These are phyloP conservation scores for Xylocopa sonorina DNA, from an alignment of 1,140 invertebrate genomes.

Conservation along the genomic window DNA sequence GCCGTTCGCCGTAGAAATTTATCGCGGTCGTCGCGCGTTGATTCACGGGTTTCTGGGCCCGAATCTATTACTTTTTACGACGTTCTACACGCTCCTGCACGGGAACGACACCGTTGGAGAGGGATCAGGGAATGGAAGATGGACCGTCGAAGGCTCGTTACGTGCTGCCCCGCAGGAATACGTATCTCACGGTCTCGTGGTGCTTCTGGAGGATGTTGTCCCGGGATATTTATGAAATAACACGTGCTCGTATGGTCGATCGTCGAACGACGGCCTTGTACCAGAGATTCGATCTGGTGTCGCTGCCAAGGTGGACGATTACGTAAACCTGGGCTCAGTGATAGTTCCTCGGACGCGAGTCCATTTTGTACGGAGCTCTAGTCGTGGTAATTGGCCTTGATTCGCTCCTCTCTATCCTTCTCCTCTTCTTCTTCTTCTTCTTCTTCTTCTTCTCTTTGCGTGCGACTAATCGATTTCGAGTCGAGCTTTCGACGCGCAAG, in stretches of 20 bases:
- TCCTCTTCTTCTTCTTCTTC: neutral
- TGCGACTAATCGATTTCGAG: neutral
- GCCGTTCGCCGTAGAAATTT: conserved; percentile 44
- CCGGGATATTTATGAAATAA: conserved; percentile 35
- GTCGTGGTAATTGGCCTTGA: conserved; percentile 5
- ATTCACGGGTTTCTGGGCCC: conserved; percentile 14
- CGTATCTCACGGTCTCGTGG: conserved; percentile 17
- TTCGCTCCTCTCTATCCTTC: neutral
- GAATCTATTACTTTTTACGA: conserved; percentile 51
- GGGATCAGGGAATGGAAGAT: neutral
- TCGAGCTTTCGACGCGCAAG: neutral
- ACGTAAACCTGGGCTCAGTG: conserved; percentile 5
- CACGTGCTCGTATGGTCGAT: conserved; percentile 4
- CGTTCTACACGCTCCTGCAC: conserved; percentile 5
- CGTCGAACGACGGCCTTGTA: conserved; percentile 24
- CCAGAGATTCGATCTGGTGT: conserved; percentile 40
- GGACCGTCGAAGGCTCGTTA: conserved; percentile 3
- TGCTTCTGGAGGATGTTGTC: conserved; percentile 34
- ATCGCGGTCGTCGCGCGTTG: conserved; percentile 43
- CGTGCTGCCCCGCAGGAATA: conserved; percentile 13
- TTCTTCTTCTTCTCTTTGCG: neutral
- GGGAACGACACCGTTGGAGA: neutral
- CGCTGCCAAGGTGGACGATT: conserved; percentile 35
- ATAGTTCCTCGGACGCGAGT: neutral
- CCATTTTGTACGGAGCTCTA: conserved; percentile 9